A percentile compares a stretch with the other conserved stretches of the same genome.
Evolutionary conservation across 2,797 vertebrate genomes (phyloP).

Genomic region (Danionella dracula): DNA sequence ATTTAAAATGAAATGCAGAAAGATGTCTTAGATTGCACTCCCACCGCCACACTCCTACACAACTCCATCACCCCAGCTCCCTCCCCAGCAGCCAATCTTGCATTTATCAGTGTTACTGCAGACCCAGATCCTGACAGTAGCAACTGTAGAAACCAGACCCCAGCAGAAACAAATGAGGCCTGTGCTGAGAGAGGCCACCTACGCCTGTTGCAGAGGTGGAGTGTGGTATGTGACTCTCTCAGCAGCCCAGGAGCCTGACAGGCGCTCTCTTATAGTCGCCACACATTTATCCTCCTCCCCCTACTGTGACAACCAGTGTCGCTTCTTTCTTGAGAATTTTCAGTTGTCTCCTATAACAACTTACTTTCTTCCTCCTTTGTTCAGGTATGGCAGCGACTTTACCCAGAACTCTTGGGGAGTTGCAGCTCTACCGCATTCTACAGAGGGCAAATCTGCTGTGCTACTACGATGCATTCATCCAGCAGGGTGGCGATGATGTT

Average conservation of each 20-base stretch:
- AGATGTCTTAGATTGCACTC: constrained; percentile 19
- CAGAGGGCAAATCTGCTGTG: constrained; percentile 96
- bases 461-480: constrained; percentile 98
- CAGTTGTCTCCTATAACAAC: constrained; percentile 4
- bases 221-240: constrained; percentile 53
- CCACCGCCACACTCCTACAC: constrained; percentile 36
- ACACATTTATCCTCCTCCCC: constrained; percentile 28
- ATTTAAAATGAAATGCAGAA: constrained; percentile 32
- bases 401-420: constrained; percentile 93
- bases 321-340: background rate
- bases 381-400: constrained; percentile 90
- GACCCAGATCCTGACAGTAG: constrained; percentile 24
- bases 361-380: background rate
- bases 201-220: constrained; percentile 78
- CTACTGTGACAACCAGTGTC: background rate
- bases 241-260: constrained; percentile 60
- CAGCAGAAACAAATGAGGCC: constrained; percentile 57
- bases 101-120: constrained; percentile 20
- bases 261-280: constrained; percentile 52
- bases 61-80: constrained; percentile 13
- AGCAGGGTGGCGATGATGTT: constrained; percentile 96
- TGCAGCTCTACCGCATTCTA: constrained; percentile 94
- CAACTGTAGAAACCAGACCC: constrained; percentile 37
- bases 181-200: constrained; percentile 74
- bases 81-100: constrained; percentile 1